Conservation (phyloP, 2,113 vertebrate species). For the Osmerus eperlanus region DNA sequence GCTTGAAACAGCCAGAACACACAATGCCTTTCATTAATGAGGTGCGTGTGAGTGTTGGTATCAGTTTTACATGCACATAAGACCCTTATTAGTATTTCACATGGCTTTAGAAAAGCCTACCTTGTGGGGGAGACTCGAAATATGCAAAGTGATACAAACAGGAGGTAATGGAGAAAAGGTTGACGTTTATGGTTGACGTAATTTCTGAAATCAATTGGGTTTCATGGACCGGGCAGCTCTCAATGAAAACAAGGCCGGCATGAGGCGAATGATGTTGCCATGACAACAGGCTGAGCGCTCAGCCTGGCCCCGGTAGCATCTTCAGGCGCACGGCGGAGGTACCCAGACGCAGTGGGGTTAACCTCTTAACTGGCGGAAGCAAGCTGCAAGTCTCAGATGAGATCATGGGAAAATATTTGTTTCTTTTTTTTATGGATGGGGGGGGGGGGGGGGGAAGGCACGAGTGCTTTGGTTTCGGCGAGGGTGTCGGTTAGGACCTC, state of each 20-base stretch:
- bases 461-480: constrained; percentile 6
- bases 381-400: constrained; percentile 56
- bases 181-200: constrained; percentile 60
- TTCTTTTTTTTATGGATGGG: constrained; percentile 4
- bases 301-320: constrained; percentile 58
- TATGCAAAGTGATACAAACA: too few species aligned
- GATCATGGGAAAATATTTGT: constrained; percentile 28
- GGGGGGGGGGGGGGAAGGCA: neutral
- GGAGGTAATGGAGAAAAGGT: too few species aligned
- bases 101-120: too few species aligned
- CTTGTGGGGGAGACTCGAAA: too few species aligned
- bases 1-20: too few species aligned
- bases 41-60: too few species aligned
- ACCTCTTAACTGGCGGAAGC: constrained; percentile 70
- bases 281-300: constrained; percentile 86
- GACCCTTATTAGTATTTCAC: too few species aligned
- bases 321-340: constrained; percentile 60
- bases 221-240: constrained; percentile 78
- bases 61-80: too few species aligned
- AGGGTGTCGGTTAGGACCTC: constrained; percentile 28
- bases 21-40: too few species aligned
- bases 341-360: constrained; percentile 66
- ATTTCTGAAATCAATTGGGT: constrained; percentile 64
- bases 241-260: constrained; percentile 80
- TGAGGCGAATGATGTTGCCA: constrained; percentile 86